Evolutionary conservation across 2,797 vertebrate species (phyloP).

Genomic region (Falco peregrinus): DNA sequence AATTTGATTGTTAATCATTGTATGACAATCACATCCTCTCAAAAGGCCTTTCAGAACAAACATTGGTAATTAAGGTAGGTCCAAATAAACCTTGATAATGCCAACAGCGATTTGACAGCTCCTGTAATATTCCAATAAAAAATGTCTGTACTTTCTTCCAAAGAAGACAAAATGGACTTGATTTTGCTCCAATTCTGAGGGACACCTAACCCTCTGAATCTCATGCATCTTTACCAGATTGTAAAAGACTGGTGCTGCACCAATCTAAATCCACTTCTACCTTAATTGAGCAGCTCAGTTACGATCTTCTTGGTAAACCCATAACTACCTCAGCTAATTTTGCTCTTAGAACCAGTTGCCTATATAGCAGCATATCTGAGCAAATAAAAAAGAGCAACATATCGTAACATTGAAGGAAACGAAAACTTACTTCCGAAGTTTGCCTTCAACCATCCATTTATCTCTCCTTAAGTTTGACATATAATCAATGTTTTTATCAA

Average conservation of each 20-base stretch:
- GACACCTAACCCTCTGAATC: not conserved
- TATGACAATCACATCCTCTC: not conserved
- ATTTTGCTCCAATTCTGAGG: not conserved
- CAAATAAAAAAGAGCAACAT: conserved; percentile 12
- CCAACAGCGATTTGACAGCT: conserved; percentile 6
- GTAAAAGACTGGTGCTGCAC: not conserved
- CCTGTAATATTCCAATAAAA: conserved; percentile 26
- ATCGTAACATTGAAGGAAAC: conserved; percentile 44
- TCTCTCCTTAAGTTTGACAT: conserved; percentile 96
- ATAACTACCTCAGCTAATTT: not conserved
- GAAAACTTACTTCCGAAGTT: conserved; percentile 93
- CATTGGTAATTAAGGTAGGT: not conserved
- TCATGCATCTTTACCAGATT: not conserved
- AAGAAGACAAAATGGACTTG: conserved; percentile 28
- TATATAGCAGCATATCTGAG: not conserved
- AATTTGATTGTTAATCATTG: not conserved
- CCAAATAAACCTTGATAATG: conserved; percentile 12
- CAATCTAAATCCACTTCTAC: conserved; percentile 30
- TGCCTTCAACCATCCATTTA: conserved; percentile 93
- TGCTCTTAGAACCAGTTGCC: not conserved
- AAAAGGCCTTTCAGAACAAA: conserved; percentile 6
- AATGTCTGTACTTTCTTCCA: not conserved
- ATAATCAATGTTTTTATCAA: conserved; percentile 95
- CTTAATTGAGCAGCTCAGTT: conserved; percentile 15
- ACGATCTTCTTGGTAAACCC: not conserved